Evolutionary conservation across 2,113 vertebrate species (phyloP), one percentile per base, ranked within the genome.

Genomic region (Oplegnathus fasciatus): DNA sequence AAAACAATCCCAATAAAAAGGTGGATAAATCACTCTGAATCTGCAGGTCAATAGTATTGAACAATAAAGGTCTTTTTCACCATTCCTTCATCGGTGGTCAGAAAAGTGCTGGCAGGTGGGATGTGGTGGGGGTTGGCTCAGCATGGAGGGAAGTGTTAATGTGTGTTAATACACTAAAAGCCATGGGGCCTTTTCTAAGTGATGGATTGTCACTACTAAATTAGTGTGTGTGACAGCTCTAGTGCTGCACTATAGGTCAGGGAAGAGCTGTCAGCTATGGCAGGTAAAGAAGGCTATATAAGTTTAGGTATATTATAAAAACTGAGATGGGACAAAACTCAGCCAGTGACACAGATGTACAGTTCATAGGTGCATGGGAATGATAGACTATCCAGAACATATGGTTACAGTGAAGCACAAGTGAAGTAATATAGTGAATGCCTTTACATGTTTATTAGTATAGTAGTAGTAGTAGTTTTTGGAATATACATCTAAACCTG

Each of bases 131-230:
- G 82, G 54, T 37, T 64, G 71, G 74, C 61, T 73, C 55, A 58
- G 80, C 58, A 58, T 73, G 28, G 78, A 84, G 50, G 61, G 66
- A 80, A 71, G 86, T 89, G 84, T 89, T 93, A 93, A 95, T 93
- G 89, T 85, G 88, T 85, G 89, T 83, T 94, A 94, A 93, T 93
- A 95, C 75, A 86, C 91, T 94, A 94, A 95, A 95, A 94, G 93
- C 91, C 89, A 87, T 20, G 55, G 70, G 75, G 78, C 76, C 86
- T 88, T 88, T 92, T 88, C 48, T 50, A 57, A 54, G 79, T 84
- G 89, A 91, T 90, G 91, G 88, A 92, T 87, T 84, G 88, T 83
- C 76, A 58, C 76, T 46, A 87, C 82, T 93, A 93, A 94, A 94
- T 94, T 80, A 91, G 73, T 86, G 65, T 54, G 71, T 61, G 62